Conservation (phyloP, 2,797 vertebrate genomes). For the Echeneis naucrates region DNA sequence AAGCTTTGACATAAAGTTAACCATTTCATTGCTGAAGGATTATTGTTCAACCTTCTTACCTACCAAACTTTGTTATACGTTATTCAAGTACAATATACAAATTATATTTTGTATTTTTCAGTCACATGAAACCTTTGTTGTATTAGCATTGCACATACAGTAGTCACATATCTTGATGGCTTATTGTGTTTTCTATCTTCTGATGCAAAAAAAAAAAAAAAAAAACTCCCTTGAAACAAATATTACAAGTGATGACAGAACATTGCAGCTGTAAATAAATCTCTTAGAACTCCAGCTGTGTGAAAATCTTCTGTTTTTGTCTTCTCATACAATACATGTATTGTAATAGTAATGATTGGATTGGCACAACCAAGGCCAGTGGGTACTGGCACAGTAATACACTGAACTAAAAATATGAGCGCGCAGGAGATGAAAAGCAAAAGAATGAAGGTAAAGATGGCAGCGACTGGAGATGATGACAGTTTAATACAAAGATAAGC, state of each 20-base stretch:
- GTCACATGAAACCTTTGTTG: no score
- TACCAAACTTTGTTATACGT: background rate
- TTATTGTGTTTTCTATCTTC: no score
- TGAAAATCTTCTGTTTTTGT: background rate
- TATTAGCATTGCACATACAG: no score
- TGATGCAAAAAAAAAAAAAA: background rate
- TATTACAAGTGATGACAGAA: no score
- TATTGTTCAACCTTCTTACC: no score
- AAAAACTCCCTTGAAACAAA: background rate
- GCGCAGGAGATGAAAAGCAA: background rate
- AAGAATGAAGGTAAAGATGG: conserved; percentile 9
- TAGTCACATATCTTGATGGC: background rate
- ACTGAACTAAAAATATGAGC: background rate
- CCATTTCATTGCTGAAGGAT: background rate
- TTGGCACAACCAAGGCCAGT: no score
- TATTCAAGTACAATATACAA: no score
- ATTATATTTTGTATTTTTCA: no score
- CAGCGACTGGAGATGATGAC: conserved; percentile 38
- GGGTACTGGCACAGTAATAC: background rate
- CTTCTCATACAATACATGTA: background rate
- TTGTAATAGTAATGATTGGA: no score
- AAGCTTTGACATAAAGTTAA: background rate
- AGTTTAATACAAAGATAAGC: conserved; percentile 24
- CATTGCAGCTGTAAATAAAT: background rate
- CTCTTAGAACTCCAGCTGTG: background rate